These are phyloP conservation scores for Drosophila infuscata DNA, from an alignment of 2,888 invertebrate genomes.

Conservation along the genomic window DNA sequence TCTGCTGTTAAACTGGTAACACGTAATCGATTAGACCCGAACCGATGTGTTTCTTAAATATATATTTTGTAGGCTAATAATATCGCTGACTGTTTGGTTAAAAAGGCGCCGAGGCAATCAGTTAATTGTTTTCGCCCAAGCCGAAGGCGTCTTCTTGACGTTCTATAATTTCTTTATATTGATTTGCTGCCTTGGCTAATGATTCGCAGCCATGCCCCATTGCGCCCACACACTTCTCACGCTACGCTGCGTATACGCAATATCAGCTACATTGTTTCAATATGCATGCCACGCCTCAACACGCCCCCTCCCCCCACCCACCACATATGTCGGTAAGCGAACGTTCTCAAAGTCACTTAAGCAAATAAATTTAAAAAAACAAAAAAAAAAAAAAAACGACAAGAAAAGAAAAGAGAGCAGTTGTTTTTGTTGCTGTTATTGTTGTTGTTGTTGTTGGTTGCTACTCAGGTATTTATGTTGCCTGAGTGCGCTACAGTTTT, in stretches of 20 bases:
- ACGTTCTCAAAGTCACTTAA: constrained; percentile 71
- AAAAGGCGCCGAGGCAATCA: constrained; percentile 39
- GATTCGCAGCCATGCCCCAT: constrained; percentile 48
- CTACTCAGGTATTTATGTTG: constrained; percentile 72
- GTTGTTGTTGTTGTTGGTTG: constrained; percentile 40
- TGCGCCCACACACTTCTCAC: not conserved
- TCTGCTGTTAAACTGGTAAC: not conserved
- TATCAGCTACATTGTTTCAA: constrained; percentile 72
- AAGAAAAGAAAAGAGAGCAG: constrained; percentile 18
- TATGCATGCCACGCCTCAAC: constrained; percentile 62
- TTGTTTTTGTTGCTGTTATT: constrained; percentile 38
- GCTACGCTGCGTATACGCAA: constrained; percentile 69
- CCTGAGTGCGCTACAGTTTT: constrained; percentile 79
- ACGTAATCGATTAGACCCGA: not conserved
- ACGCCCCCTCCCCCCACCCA: constrained; percentile 22
- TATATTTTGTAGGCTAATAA: not conserved
- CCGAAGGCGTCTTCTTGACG: constrained; percentile 31
- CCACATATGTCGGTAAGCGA: constrained; percentile 27
- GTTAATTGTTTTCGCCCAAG: constrained; percentile 44
- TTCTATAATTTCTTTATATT: constrained; percentile 32
- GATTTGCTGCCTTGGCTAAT: constrained; percentile 60
- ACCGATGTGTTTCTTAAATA: not conserved
- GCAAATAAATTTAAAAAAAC: constrained; percentile 68
- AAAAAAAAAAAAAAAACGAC: constrained; percentile 1
- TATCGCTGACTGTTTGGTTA: constrained; percentile 1